Evolutionary conservation across 2,113 vertebrate species (phyloP), one percentile per base, ranked within the genome.

Genomic region (Dromaius novaehollandiae): DNA sequence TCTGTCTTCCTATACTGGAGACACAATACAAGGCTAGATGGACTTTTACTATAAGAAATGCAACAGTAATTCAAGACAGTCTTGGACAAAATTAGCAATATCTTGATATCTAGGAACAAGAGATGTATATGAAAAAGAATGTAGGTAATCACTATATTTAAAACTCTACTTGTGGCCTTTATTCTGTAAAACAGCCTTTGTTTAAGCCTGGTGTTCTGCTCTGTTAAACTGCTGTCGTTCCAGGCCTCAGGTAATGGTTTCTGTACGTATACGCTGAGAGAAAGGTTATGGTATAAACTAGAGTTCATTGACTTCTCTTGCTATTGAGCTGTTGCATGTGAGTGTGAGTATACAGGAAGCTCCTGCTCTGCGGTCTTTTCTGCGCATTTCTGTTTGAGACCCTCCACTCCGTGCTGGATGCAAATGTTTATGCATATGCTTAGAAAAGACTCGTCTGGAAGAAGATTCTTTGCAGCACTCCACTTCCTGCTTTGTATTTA

Each of bases 401-500:
- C 89, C 56, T 73, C 58, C 16, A 5, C 38, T 89, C 88, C 32
- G 44, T 0, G 0, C 10, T 70, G 58, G 61, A 82, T 89, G n/a
- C 94, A 86, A 93, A 78, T 75, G 60, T 88, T 91, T 86, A 28
- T 82, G 66, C 18, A 15, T 53, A 40, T 58, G 53, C 58, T 95
- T 88, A 89, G 81, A 46, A 86, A 93, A 89, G 83, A 5, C 74
- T 86, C 53, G 2, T 79, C 83, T 94, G 74, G 77, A 96, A 94
- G 79, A 68, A 55, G 89, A 56, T 89, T 93, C n/a, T 86, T 93
- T 36, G 28, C 75, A 83, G 51, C 76, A 42, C 38, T 94, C 87
- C 28, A 91, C 75, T 58, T 95, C 53, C 88, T 6, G 10, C 74
- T 94, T 94, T 20, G 3, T 80, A 58, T 86, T 86, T 91, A 84